Conservation (phyloP, 2,888 invertebrate species). For the Pristionchus japonicus region DNA sequence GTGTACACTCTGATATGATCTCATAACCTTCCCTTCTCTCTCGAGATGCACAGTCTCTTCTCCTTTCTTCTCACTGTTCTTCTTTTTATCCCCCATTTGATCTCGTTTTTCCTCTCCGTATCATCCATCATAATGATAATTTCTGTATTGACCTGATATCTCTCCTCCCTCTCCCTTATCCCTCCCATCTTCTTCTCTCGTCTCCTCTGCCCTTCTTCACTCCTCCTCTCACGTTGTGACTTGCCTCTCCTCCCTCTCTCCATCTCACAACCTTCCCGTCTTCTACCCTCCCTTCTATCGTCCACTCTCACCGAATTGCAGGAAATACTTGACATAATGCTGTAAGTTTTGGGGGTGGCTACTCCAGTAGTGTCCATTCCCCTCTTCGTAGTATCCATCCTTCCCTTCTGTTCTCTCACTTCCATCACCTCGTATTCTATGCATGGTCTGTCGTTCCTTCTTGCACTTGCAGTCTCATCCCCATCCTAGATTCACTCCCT, state of each 20-base stretch:
- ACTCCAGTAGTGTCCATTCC: background rate
- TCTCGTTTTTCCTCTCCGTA: background rate
- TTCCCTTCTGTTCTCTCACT: background rate
- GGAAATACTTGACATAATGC: conserved; percentile 29
- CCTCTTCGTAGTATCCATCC: background rate
- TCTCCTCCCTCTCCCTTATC: too few relatives aligned
- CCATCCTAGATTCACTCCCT: background rate
- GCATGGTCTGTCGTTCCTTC: background rate
- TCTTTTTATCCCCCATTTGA: background rate
- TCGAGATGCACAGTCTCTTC: background rate
- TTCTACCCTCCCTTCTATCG: conserved; percentile 17
- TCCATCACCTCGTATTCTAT: conserved; percentile 24
- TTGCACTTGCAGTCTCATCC: background rate
- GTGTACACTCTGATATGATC: conserved; percentile 47
- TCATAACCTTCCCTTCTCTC: conserved; percentile 20
- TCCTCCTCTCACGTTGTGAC: conserved; percentile 46
- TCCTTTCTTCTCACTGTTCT: background rate
- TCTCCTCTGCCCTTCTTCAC: conserved; percentile 27
- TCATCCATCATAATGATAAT: conserved; percentile 43
- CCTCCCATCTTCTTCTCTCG: conserved; percentile 48
- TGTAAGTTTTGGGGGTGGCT: conserved; percentile 16
- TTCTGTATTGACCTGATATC: conserved; percentile 41
- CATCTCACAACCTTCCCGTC: background rate
- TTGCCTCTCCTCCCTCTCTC: conserved; percentile 39
- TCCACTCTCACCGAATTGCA: conserved; percentile 44